phyloP scores from a whole-genome alignment of 2,888 invertebrate genomes.

The Anarsia innoxiella region DNA sequence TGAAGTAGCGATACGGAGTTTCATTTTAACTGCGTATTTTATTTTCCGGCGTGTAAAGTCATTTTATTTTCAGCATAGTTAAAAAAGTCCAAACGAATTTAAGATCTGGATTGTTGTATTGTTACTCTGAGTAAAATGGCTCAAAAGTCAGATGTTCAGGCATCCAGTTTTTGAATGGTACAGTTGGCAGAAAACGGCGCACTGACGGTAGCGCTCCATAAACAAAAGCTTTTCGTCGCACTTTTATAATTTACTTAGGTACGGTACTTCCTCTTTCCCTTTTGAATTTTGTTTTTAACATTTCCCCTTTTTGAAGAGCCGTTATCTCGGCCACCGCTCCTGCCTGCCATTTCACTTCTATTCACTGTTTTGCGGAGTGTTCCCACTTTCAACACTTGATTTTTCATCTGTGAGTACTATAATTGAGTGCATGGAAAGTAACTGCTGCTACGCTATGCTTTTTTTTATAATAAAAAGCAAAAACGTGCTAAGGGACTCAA shows the following conservation, averaged over 20 bases:
- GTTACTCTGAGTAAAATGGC: neutral
- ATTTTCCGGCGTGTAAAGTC: neutral
- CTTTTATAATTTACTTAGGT: slow-evolving; percentile 63
- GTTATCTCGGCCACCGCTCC: slow-evolving; percentile 50
- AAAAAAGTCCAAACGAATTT: too few relatives aligned
- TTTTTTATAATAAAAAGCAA: too few relatives aligned
- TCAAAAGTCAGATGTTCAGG: neutral
- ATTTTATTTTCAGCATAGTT: too few relatives aligned
- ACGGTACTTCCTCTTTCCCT: slow-evolving; percentile 49
- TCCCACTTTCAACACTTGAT: slow-evolving; percentile 11
- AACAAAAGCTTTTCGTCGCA: slow-evolving; percentile 54
- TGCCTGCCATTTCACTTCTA: slow-evolving; percentile 48
- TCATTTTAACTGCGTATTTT: neutral
- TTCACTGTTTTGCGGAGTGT: slow-evolving; percentile 38
- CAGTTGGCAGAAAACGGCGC: slow-evolving; percentile 19
- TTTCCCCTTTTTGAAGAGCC: slow-evolving; percentile 53
- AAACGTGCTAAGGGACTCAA: too few relatives aligned
- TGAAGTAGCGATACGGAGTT: too few relatives aligned
- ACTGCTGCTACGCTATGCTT: slow-evolving; percentile 13
- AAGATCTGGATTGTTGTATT: too few relatives aligned
- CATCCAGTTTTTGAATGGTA: neutral
- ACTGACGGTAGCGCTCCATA: slow-evolving; percentile 42
- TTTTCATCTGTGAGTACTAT: slow-evolving; percentile 11
- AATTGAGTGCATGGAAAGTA: slow-evolving; percentile 8
- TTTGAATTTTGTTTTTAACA: slow-evolving; percentile 59